Base-by-base conservation (phyloP, 1,140 invertebrate species). In the Limonius californicus region DNA sequence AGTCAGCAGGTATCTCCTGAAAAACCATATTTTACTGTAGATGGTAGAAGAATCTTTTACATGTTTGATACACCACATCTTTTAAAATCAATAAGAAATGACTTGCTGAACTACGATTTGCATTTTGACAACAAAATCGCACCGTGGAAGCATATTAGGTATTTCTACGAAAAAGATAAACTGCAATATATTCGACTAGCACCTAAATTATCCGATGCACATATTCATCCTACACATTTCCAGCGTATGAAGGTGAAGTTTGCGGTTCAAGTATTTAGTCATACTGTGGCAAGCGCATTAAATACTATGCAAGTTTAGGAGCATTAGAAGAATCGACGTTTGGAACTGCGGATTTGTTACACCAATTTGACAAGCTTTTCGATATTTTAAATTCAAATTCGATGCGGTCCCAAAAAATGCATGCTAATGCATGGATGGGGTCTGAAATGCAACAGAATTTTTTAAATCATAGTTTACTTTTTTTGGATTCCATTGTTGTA, bases 211-310 rank as follows among this genome's bases (percentile, higher is more conserved):
- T 42, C 7, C 4, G 30, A 42, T 4, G 42, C 2, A 21, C 59
- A 61, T 27, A 55, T 61, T 18, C 30, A 42, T n/a, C 59, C 59
- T 12, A 61, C 57, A 8, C 2, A 1, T 2, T 61, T 32, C 16
- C 47, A 61, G 20, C 54, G 55, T 42, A 61, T 54, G 47, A 55
- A 23, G 11, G 47, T 61, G 8, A 54, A 55, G 42, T 42, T 61
- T 1, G 59, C 59, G 2, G 50, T 55, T 16, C 59, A 61, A 39
- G 59, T 61, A 18, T 61, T 61, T 14, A 61, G 59, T 23, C 3
- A 18, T 9, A 39, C 23, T 7, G 27, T 61, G 2, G 21, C n/a
- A 15, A 19, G 21, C 1, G 15, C 47, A 30, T 16, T 61, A 12
- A 30, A 39, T 7, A 61, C 53, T 15, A 11, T 3, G 2, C 7